Percentiles rank a stretch among this genome's conserved stretches.
Conservation (phyloP, 2,888 invertebrate species). For the Nowickia ferox region DNA sequence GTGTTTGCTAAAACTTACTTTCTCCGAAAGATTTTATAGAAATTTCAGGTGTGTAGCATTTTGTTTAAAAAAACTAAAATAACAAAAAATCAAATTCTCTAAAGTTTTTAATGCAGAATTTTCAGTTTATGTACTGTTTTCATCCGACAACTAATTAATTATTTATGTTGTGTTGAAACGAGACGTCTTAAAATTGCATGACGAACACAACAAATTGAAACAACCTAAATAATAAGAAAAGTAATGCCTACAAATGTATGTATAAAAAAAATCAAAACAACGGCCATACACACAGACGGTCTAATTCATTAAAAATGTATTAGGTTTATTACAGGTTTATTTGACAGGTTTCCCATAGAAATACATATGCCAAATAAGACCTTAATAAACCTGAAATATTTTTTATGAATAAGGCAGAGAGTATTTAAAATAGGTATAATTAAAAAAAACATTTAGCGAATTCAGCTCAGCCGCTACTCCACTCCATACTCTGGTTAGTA, state of each 20-base stretch:
- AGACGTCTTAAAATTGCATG: constrained; percentile 62
- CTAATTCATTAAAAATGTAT: too few species aligned
- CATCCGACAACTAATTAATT: constrained; percentile 13
- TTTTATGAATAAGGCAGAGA: too few species aligned
- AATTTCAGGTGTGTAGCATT: too few species aligned
- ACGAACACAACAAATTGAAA: constrained; percentile 44
- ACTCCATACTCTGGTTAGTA: constrained; percentile 25
- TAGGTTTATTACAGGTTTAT: too few species aligned
- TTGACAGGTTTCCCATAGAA: too few species aligned
- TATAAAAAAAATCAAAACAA: neutral
- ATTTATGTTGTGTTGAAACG: constrained; percentile 51
- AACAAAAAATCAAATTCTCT: too few species aligned
- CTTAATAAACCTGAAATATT: too few species aligned
- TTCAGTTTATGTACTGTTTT: neutral
- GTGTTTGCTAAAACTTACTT: too few species aligned
- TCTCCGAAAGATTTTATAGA: too few species aligned
- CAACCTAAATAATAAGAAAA: constrained; percentile 58
- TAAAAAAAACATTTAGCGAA: constrained; percentile 38
- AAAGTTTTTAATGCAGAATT: too few species aligned
- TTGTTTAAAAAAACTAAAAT: too few species aligned
- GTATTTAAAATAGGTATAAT: constrained; percentile 12
- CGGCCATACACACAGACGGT: neutral
- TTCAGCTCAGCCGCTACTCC: constrained; percentile 38
- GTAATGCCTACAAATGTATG: neutral
- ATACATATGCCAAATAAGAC: too few species aligned